phyloP scores from a whole-genome alignment of 1,140 invertebrate species.

The Neodiprion pinetum region DNA sequence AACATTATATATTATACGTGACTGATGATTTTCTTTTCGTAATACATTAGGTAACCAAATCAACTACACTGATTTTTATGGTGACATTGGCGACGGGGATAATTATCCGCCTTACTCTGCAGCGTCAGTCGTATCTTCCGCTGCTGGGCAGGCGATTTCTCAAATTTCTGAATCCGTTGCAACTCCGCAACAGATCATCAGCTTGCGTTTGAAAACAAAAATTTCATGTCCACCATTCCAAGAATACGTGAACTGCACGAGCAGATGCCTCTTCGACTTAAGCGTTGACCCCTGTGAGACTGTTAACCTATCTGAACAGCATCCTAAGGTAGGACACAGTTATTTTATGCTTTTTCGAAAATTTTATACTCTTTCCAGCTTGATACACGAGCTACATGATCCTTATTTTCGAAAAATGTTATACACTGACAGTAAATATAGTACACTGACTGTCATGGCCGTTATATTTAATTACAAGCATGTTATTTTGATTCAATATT shows the following conservation, averaged over 20 bases:
- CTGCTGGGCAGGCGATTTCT: conserved; percentile 35
- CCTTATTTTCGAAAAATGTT: too few relatives aligned
- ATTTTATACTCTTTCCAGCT: background rate
- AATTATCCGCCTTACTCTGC: conserved; percentile 41
- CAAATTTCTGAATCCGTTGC: background rate
- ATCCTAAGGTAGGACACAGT: conserved; percentile 1
- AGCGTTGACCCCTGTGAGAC: conserved; percentile 21
- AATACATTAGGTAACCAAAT: too few relatives aligned
- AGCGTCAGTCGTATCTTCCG: conserved; percentile 35
- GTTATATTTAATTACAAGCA: too few relatives aligned
- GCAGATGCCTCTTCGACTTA: conserved; percentile 19
- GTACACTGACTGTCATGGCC: too few relatives aligned
- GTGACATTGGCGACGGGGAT: conserved; percentile 32
- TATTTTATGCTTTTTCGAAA: background rate
- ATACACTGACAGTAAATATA: too few relatives aligned
- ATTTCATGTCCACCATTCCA: background rate
- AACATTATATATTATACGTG: too few relatives aligned
- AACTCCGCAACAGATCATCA: background rate
- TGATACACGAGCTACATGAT: too few relatives aligned
- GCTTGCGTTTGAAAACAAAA: background rate
- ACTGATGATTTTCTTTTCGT: too few relatives aligned
- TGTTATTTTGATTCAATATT: too few relatives aligned
- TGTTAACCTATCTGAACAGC: background rate
- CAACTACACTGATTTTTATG: conserved; percentile 35
- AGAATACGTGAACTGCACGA: background rate